phyloP scores from a whole-genome alignment of 2,797 vertebrate genomes.

The Protonibea diacanthus region DNA sequence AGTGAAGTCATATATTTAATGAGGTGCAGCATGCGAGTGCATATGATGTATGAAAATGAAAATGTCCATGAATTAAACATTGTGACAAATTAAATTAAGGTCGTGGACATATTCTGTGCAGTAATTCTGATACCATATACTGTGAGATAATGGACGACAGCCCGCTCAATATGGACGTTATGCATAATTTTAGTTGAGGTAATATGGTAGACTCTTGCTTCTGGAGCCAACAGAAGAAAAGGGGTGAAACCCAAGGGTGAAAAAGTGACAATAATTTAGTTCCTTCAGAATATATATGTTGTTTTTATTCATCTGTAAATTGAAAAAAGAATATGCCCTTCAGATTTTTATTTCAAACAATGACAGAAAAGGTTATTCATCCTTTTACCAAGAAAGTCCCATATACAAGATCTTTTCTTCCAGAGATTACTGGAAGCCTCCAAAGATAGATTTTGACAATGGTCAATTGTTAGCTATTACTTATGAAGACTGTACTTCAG shows the following conservation, averaged over 20 bases:
- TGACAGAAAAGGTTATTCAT: not conserved
- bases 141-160: conserved; percentile 31
- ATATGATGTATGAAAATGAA: conserved; percentile 42
- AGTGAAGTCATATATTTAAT: conserved; percentile 54
- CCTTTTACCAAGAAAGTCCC: no score
- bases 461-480: not conserved
- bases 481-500: not conserved
- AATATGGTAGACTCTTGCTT: conserved; percentile 16
- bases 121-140: conserved; percentile 31
- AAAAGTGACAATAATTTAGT: not conserved
- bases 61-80: conserved; percentile 60
- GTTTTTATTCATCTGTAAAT: not conserved
- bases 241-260: conserved; percentile 1
- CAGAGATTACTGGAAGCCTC: no score
- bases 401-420: no score
- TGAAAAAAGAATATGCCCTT: not conserved
- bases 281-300: not conserved
- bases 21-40: conserved; percentile 18
- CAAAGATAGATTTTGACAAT: not conserved
- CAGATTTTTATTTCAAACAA: not conserved
- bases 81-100: conserved; percentile 37
- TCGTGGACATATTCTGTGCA: conserved; percentile 25
- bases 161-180: conserved; percentile 16
- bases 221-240: not conserved
- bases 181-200: conserved; percentile 15